Conservation (phyloP, 2,113 vertebrate genomes). For the Megaleporinus macrocephalus region DNA sequence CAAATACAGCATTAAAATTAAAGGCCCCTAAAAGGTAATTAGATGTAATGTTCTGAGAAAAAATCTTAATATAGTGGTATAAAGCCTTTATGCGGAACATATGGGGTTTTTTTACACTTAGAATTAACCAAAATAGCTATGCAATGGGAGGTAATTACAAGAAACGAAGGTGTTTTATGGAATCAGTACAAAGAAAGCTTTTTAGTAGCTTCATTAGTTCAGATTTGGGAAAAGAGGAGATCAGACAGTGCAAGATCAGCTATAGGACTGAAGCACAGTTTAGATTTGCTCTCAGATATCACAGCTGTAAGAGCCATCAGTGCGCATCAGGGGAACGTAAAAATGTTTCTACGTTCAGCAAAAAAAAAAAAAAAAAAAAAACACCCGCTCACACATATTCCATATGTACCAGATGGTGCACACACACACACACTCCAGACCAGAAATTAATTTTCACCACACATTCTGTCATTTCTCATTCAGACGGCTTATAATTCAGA, state of each 20-base stretch:
- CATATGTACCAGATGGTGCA: constrained; percentile 4
- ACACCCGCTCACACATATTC: constrained; percentile 41
- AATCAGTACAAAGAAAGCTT: too few relatives aligned
- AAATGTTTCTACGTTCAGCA: constrained; percentile 68
- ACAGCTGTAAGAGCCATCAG: constrained; percentile 77
- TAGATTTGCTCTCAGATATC: constrained; percentile 67
- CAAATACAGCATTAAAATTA: background rate
- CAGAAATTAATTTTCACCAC: background rate
- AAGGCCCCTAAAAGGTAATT: background rate
- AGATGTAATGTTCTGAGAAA: too few relatives aligned
- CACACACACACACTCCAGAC: background rate
- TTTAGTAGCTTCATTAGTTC: too few relatives aligned
- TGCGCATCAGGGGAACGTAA: constrained; percentile 67
- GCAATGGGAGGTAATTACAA: too few relatives aligned
- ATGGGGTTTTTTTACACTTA: too few relatives aligned
- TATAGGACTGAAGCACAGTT: constrained; percentile 29
- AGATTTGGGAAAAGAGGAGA: background rate
- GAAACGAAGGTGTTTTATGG: too few relatives aligned
- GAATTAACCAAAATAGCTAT: too few relatives aligned
- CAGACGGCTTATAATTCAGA: too few relatives aligned
- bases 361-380: constrained; percentile 56
- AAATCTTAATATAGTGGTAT: too few relatives aligned
- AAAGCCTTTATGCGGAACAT: too few relatives aligned
- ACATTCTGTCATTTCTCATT: too few relatives aligned
- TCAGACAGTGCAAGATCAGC: background rate